phyloP scores from a whole-genome alignment of 2,888 invertebrate species.

The Ichneumoninae sp. region DNA sequence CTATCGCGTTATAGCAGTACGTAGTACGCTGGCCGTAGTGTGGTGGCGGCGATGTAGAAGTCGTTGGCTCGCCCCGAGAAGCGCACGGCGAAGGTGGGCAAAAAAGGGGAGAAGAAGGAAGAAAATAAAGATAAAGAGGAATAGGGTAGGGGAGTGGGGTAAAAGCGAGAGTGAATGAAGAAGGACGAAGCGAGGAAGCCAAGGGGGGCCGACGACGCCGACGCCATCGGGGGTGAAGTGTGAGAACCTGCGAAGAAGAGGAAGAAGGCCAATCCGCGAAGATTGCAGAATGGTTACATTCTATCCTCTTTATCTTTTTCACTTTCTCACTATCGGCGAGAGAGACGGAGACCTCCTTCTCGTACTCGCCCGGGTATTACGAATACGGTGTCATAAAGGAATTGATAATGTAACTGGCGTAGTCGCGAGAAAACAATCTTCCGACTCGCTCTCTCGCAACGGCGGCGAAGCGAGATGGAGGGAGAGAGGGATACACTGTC shows the following conservation, averaged over 20 bases:
- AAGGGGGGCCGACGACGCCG: background rate
- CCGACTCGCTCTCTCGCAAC: slow-evolving; percentile 67
- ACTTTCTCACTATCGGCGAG: slow-evolving; percentile 27
- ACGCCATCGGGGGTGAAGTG: slow-evolving; percentile 15
- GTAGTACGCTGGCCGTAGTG: slow-evolving; percentile 24
- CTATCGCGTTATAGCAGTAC: slow-evolving; percentile 38
- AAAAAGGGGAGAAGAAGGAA: slow-evolving; percentile 60
- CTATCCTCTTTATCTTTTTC: slow-evolving; percentile 27
- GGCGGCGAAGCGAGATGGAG: slow-evolving; percentile 71
- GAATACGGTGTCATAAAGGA: slow-evolving; percentile 83
- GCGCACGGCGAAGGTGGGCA: slow-evolving; percentile 42
- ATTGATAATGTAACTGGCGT: slow-evolving; percentile 83
- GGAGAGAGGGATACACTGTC: slow-evolving; percentile 66
- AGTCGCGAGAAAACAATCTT: slow-evolving; percentile 75
- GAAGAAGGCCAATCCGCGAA: slow-evolving; percentile 76
- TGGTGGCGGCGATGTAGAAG: slow-evolving; percentile 20
- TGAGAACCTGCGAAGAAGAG: slow-evolving; percentile 65
- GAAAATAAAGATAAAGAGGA: slow-evolving; percentile 65
- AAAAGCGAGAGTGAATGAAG: slow-evolving; percentile 61
- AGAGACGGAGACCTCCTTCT: slow-evolving; percentile 45
- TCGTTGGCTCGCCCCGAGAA: slow-evolving; percentile 51
- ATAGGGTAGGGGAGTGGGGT: slow-evolving; percentile 45
- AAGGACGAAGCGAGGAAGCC: slow-evolving; percentile 64
- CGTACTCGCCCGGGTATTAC: slow-evolving; percentile 77
- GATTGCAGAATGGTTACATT: slow-evolving; percentile 73